These are phyloP conservation scores for Irena cyanogastra DNA, from an alignment of 2,113 vertebrate genomes.

Conservation along the genomic window DNA sequence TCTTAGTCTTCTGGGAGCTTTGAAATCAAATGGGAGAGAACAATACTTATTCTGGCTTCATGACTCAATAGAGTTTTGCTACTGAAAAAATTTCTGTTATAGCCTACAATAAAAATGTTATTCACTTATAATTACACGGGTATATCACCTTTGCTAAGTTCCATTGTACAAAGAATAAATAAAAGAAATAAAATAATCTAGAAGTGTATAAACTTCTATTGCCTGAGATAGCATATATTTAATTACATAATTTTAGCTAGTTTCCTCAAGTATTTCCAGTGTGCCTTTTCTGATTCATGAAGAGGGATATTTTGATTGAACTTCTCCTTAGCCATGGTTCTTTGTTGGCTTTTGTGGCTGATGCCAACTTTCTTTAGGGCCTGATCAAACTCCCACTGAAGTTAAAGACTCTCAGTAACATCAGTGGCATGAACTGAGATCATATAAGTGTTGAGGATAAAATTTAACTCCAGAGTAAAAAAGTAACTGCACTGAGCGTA, in stretches of 20 bases:
- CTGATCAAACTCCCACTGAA: neutral
- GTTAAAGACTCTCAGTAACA: neutral
- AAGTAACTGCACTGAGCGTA: neutral
- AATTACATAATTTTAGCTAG: neutral
- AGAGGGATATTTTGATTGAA: neutral
- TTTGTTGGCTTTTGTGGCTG: neutral
- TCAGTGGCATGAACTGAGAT: neutral
- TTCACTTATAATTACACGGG: neutral
- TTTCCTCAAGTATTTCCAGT: constrained; percentile 13
- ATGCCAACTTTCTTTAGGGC: neutral
- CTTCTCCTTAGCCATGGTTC: neutral
- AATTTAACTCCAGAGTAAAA: neutral
- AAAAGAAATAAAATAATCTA: constrained; percentile 28
- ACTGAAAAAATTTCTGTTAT: constrained; percentile 6
- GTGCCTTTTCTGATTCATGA: neutral
- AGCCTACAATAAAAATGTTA: neutral
- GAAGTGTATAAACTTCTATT: neutral
- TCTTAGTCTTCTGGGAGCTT: neutral
- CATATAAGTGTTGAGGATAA: neutral
- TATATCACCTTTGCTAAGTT: neutral
- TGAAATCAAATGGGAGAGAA: neutral
- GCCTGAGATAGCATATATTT: neutral
- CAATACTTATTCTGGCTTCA: constrained; percentile 18
- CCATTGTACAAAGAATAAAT: neutral
- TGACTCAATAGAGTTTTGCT: neutral